Conservation (phyloP, 2,113 vertebrate species). For the Sakesphorus luctuosus region DNA sequence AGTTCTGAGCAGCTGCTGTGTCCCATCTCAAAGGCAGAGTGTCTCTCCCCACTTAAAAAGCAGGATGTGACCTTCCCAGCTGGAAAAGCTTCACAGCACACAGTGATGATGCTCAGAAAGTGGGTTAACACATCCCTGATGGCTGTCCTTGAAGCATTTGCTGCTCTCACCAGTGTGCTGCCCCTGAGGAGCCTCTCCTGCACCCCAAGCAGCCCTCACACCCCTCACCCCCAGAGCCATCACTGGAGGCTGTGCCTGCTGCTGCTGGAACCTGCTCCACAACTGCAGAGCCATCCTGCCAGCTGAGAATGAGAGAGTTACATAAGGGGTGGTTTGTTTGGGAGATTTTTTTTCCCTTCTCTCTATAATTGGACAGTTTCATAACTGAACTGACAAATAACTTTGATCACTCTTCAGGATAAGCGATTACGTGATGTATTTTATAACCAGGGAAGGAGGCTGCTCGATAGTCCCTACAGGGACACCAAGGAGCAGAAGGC, state of each 20-base stretch:
- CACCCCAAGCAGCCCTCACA: background rate
- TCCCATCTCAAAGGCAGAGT: slow-evolving; percentile 35
- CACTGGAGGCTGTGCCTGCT: background rate
- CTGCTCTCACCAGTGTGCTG: background rate
- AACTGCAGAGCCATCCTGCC: slow-evolving; percentile 3
- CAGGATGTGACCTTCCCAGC: slow-evolving; percentile 39
- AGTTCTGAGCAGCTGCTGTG: background rate
- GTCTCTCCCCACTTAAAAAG: background rate
- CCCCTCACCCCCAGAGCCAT: background rate
- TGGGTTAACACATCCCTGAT: slow-evolving; percentile 25
- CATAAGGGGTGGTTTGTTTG: slow-evolving; percentile 48
- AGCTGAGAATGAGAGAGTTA: slow-evolving; percentile 10
- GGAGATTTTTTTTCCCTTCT: slow-evolving; percentile 28
- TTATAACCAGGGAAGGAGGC: slow-evolving; percentile 40
- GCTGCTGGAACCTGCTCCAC: slow-evolving; percentile 12
- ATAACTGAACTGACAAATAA: slow-evolving; percentile 67
- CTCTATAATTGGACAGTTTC: slow-evolving; percentile 63
- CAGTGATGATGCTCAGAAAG: background rate
- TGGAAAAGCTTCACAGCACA: slow-evolving; percentile 11
- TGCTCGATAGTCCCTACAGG: slow-evolving; percentile 1
- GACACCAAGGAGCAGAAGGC: slow-evolving; percentile 26
- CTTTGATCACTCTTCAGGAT: slow-evolving; percentile 58
- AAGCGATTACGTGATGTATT: slow-evolving; percentile 41
- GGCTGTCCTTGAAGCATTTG: slow-evolving; percentile 26
- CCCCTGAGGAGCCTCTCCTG: background rate